Evolutionary conservation across 1,140 invertebrate species (phyloP).

Genomic region (Sinonovacula constricta): DNA sequence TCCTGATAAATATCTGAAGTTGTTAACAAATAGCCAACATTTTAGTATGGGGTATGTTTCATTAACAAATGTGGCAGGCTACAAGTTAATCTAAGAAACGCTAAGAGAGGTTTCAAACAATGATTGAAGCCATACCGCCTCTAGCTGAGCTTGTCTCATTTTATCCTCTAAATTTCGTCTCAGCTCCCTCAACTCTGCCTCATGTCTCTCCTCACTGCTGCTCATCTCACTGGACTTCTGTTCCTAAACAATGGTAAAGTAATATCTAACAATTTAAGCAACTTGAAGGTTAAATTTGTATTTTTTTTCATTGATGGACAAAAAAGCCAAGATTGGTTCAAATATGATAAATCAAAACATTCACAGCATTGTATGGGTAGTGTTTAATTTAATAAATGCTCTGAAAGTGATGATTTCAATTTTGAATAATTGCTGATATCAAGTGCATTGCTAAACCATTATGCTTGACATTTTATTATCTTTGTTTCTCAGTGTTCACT

Average conservation of each 20-base stretch:
- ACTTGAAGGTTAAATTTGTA: too few relatives aligned
- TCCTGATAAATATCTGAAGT: background rate
- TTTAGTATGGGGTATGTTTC: background rate
- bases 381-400: too few relatives aligned
- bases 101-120: background rate
- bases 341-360: too few relatives aligned
- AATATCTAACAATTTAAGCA: too few relatives aligned
- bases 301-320: too few relatives aligned
- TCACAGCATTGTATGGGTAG: too few relatives aligned
- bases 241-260: slow-evolving; percentile 12
- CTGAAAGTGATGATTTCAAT: too few relatives aligned
- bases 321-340: too few relatives aligned
- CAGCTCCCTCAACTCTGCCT: slow-evolving; percentile 21
- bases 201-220: slow-evolving; percentile 25
- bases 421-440: too few relatives aligned
- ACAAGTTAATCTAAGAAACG: background rate
- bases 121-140: slow-evolving; percentile 12
- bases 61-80: background rate
- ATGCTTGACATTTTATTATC: too few relatives aligned
- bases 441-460: too few relatives aligned
- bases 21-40: background rate
- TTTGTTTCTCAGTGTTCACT: too few relatives aligned
- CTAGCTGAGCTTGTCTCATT: slow-evolving; percentile 34
- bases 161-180: slow-evolving; percentile 31
- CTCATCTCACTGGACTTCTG: slow-evolving; percentile 12